Conservation (phyloP, 2,888 invertebrate genomes). For the Augiades crinisus region DNA sequence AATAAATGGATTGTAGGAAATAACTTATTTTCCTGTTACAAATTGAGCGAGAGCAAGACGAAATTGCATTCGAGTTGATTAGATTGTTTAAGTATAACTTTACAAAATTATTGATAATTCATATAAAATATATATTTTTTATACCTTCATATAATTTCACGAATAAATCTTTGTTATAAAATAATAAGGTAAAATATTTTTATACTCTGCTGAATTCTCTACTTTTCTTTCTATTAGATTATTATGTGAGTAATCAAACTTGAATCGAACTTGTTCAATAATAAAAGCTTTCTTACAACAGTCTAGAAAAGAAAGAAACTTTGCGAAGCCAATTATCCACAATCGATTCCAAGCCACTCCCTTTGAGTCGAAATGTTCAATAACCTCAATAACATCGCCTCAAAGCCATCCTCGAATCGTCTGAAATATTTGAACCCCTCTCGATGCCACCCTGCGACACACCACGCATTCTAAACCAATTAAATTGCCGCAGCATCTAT, state of each 20-base stretch:
- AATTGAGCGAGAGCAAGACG: too few species aligned
- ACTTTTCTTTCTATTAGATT: too few species aligned
- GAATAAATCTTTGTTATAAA: too few species aligned
- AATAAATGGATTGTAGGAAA: slow-evolving; percentile 7
- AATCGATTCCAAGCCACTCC: not conserved
- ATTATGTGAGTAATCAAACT: too few species aligned
- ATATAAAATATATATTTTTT: too few species aligned
- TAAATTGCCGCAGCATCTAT: slow-evolving; percentile 5
- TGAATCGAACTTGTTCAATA: too few species aligned
- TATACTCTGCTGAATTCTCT: too few species aligned
- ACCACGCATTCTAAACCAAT: not conserved
- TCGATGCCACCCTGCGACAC: not conserved
- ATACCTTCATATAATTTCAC: too few species aligned
- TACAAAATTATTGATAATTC: too few species aligned
- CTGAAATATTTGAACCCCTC: slow-evolving; percentile 3
- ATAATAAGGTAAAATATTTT: too few species aligned
- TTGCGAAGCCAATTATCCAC: not conserved
- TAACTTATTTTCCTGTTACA: slow-evolving; percentile 9
- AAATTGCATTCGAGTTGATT: not conserved
- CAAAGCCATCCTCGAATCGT: not conserved
- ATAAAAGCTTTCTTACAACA: too few species aligned
- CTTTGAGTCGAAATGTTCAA: not conserved
- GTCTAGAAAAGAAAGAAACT: not conserved
- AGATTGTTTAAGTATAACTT: too few species aligned
- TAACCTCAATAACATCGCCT: not conserved